Evolutionary conservation across 2,113 vertebrate genomes (phyloP).

Genomic region (Acanthochromis polyacanthus): DNA sequence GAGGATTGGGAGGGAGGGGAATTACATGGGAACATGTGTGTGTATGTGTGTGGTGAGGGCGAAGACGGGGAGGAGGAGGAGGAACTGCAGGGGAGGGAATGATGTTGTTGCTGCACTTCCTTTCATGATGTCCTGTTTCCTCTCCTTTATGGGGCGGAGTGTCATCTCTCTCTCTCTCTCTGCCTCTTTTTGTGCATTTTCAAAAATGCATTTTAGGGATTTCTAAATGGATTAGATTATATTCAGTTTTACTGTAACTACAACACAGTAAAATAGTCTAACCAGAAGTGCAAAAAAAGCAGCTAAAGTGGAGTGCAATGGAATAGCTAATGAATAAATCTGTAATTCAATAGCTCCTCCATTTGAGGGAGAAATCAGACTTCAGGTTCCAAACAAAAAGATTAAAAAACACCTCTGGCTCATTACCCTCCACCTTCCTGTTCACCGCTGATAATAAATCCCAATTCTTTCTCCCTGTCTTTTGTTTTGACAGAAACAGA

Average conservation of each 20-base stretch:
- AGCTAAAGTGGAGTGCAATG: too few species aligned
- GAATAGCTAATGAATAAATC: too few species aligned
- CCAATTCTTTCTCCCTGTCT: background rate
- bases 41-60: conserved; percentile 7
- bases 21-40: conserved; percentile 60
- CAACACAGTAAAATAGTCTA: too few species aligned
- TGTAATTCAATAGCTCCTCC: too few species aligned
- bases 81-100: background rate
- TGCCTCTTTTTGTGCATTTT: background rate
- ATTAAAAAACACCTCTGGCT: background rate
- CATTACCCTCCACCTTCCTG: conserved; percentile 19
- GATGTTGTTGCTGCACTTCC: conserved; percentile 64
- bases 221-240: too few species aligned
- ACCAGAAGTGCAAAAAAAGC: too few species aligned
- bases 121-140: conserved; percentile 63
- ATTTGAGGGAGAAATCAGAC: background rate
- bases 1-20: conserved; percentile 45
- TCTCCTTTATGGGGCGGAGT: conserved; percentile 26
- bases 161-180: background rate
- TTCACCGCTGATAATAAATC: conserved; percentile 16
- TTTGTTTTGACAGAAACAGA: conserved; percentile 21
- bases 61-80: conserved; percentile 20
- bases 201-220: background rate
- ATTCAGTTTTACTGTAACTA: too few species aligned
- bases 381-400: background rate